Percentiles rank a stretch among this genome's conserved stretches.
These are phyloP conservation scores for Xanthostigma xanthostigma DNA, from an alignment of 2,888 invertebrate genomes.

Conservation along the genomic window DNA sequence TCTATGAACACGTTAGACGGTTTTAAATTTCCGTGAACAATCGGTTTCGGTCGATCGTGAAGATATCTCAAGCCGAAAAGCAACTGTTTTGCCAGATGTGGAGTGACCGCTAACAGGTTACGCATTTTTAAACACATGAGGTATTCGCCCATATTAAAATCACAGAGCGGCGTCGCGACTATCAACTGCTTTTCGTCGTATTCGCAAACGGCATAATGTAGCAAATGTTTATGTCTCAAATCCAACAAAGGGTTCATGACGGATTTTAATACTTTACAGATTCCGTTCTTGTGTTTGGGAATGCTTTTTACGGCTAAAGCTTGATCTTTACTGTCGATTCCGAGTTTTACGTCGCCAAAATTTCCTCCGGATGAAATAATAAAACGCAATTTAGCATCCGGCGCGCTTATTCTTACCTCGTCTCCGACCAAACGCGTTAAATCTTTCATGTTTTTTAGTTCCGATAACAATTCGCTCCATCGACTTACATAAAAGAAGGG, in stretches of 20 bases:
- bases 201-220: slow-evolving; percentile 22
- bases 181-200: slow-evolving; percentile 19
- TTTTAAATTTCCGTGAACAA: slow-evolving; percentile 30
- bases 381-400: slow-evolving; percentile 17
- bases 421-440: slow-evolving; percentile 15
- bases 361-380: slow-evolving; percentile 23
- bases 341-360: slow-evolving; percentile 26
- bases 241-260: slow-evolving; percentile 20
- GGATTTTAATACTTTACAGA: slow-evolving; percentile 17
- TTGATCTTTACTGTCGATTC: slow-evolving; percentile 20
- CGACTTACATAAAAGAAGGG: slow-evolving; percentile 2
- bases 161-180: slow-evolving; percentile 25
- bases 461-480: slow-evolving; percentile 4
- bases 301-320: slow-evolving; percentile 14
- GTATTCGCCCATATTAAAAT: slow-evolving; percentile 27
- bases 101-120: not conserved
- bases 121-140: slow-evolving; percentile 14
- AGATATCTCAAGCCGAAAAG: slow-evolving; percentile 22
- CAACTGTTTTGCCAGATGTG: slow-evolving; percentile 10
- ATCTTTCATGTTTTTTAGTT: slow-evolving; percentile 6
- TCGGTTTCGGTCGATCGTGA: slow-evolving; percentile 22
- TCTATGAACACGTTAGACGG: slow-evolving; percentile 30
- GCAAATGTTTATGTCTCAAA: slow-evolving; percentile 19
- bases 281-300: slow-evolving; percentile 3
- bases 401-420: slow-evolving; percentile 18